Evolutionary conservation across 2,797 vertebrate genomes (phyloP).

Genomic region (Pachyuromys duprasi): DNA sequence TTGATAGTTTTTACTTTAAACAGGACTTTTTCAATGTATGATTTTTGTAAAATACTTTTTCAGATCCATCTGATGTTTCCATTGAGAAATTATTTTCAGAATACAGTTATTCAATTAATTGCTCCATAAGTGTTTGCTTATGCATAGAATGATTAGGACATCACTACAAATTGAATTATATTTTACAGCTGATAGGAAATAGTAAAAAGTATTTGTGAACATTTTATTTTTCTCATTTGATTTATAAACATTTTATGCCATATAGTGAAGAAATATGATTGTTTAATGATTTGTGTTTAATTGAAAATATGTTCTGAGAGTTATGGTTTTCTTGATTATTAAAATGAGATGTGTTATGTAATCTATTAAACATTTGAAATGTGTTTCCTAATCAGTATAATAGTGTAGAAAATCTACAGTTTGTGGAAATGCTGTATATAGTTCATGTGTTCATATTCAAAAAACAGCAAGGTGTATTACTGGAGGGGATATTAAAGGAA

Average conservation of each 20-base stretch:
- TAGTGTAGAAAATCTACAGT: neutral
- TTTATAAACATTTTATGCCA: neutral
- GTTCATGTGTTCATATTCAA: neutral
- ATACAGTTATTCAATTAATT: neutral
- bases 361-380: neutral
- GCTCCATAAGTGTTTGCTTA: conserved; percentile 15
- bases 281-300: neutral
- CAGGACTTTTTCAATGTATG: conserved; percentile 4
- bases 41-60: conserved; percentile 28
- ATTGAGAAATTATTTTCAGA: conserved; percentile 54
- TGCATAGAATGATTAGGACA: neutral
- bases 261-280: neutral
- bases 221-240: neutral
- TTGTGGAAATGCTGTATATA: neutral
- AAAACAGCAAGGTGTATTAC: neutral
- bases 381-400: neutral
- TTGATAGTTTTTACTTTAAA: conserved; percentile 64
- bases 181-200: neutral
- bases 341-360: neutral
- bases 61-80: conserved; percentile 15
- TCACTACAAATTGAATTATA: conserved; percentile 8
- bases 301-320: neutral
- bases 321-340: neutral
- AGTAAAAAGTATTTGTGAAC: neutral
- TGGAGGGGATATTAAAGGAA: neutral